Base-by-base conservation (phyloP, 2,888 invertebrate species). In the Sminthurinus aureus region DNA sequence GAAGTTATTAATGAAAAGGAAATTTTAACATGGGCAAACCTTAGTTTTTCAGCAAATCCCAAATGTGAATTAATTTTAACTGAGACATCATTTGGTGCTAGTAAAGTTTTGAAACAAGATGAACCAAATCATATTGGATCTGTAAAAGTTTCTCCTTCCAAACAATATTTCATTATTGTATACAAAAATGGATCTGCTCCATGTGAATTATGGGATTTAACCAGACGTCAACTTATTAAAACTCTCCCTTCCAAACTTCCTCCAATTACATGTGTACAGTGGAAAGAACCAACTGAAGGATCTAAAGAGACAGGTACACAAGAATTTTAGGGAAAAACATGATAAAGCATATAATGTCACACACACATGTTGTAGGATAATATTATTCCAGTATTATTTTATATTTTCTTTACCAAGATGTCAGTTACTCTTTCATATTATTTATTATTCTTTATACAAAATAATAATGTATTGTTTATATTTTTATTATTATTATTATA, bases 151-250 rank as follows among this genome's bases (percentile, higher is more conserved):
- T 87, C 87, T 18, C 88, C 87, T 0, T 74, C 87, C 12, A 80
- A 75, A 13, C 87, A 87, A 24, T 87, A 86, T 77, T 87, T 87
- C 74, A 83, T 88, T 6, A 58, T 88, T 51, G 86, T 85, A 51
- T 87, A 87, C 79, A 87, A 88, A 86, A 88, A 87, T 85, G 88
- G 87, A 58, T 82, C 86, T 20, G 85, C 87, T 38, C 88, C 88
- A 3, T 86, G 87, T 83, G 88, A 88, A 79, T 77, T 88, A n/a
- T 88, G 88, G 88, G 87, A 87, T 73, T 81, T 88, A 67, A 83
- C 83, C 11, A 76, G 87, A n/a, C 84, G 84, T 8, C 88, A 88
- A 50, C 81, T 86, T 11, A 87, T 88, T 26, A 88, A 88, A 80
- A 85, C 85, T 0, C 84, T 88, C 18, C 88, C 88, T 8, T 86